Base-by-base conservation (phyloP, 2,797 vertebrate species). In the Monodelphis domestica region DNA sequence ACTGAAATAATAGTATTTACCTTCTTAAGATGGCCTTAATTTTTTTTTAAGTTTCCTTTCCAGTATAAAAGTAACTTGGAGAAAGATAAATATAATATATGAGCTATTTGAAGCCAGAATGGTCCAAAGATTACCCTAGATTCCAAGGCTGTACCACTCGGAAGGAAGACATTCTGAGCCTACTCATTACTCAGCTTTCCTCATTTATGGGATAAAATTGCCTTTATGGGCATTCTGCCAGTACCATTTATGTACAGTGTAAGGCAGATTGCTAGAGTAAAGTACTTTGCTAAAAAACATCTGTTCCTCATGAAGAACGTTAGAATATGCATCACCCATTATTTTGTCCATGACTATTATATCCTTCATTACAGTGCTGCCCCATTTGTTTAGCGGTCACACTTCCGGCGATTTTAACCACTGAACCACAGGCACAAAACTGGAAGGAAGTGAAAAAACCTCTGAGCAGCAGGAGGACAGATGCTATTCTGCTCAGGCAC, bases 1-100 rank as follows among this genome's bases (percentile, higher is more conserved):
- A 97, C 15, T 14, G 87, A 96, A 97, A 97, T 55, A 97, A 97
- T 55, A 90, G 87, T 94, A 97, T 97, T 97, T 97, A 96, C 93
- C 89, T 95, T 94, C 96, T 95, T 95, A 96, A 97, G 97, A 97
- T 97, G 96, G 45, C 50, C 56, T 55, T 90, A n/a, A 93, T 51
- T 89, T 91, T 51, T 96, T 91, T 95, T 96, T 96, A 89, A 51
- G 92, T 96, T 89, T 97, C 38, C 94, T 97, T 96, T 88, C 90
- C 84, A 54, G 93, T 90, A 24, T 54, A 91, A 96, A 97, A 97
- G 90, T 1, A 94, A 90, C 87, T 93, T 96, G 52, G 89, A 94
- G 95, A 91, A 95, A 88, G 96, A 52, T 93, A 95, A 96, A 96
- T 54, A 97, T 88, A 94, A 97, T 95, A 93, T 54, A 54, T 91